Evolutionary conservation across 2,797 vertebrate genomes (phyloP).

Genomic region (Thamnophis elegans): DNA sequence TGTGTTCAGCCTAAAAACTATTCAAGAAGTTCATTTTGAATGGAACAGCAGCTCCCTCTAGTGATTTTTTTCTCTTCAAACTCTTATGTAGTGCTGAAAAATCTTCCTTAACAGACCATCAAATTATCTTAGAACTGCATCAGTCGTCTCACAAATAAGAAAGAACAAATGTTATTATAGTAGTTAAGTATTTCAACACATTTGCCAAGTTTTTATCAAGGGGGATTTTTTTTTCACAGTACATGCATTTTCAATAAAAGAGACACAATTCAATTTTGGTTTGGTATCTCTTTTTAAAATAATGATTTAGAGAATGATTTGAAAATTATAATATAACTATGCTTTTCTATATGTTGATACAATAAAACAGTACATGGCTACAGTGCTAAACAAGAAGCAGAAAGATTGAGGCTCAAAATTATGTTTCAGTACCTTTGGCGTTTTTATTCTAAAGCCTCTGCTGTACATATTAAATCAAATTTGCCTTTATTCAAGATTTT

Average conservation of each 20-base stretch:
- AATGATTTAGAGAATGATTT: constrained; percentile 27
- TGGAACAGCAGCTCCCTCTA: constrained; percentile 76
- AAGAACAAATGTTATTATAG: not conserved
- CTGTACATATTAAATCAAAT: not conserved
- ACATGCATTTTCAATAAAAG: not conserved
- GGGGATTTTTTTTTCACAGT: not conserved
- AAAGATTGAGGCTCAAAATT: not conserved
- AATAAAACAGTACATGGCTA: not conserved
- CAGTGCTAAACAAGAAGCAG: not conserved
- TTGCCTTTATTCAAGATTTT: not conserved
- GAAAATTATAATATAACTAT: not conserved
- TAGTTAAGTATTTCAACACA: not conserved
- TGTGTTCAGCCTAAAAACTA: constrained; percentile 36
- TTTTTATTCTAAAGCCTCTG: not conserved
- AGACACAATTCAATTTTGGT: not conserved
- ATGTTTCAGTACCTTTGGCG: not conserved
- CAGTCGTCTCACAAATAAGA: not conserved
- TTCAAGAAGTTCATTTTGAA: not conserved
- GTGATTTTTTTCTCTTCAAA: constrained; percentile 41
- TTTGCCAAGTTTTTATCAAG: not conserved
- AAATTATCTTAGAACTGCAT: not conserved
- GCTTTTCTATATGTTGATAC: not conserved
- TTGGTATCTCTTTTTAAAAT: not conserved
- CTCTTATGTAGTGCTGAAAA: not conserved
- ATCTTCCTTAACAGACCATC: not conserved